Conservation (phyloP, 30 jellyfish, hydroid and myxozoan species). For the Aurelia sp. region DNA sequence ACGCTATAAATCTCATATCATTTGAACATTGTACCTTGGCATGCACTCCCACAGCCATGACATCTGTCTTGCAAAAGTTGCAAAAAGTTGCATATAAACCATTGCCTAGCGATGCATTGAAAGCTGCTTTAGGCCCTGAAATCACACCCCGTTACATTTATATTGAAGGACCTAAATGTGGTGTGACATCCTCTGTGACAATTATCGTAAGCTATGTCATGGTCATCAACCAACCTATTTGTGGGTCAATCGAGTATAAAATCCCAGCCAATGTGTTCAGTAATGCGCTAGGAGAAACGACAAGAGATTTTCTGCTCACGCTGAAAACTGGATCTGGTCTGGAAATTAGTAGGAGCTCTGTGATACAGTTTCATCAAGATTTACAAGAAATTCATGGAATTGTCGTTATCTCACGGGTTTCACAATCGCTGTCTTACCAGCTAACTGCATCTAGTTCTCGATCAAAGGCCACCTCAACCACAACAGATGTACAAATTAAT, state of each 20-base stretch:
- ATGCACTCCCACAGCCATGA: conserved; percentile 62
- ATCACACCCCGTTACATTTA: conserved; percentile 56
- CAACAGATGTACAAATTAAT: conserved; percentile 25
- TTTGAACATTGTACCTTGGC: conserved; percentile 69
- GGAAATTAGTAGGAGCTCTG: not conserved
- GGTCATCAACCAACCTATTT: conserved; percentile 27
- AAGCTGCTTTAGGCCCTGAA: conserved; percentile 68
- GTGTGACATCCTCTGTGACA: conserved; percentile 28
- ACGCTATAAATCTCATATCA: conserved; percentile 36
- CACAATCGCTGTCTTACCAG: conserved; percentile 19
- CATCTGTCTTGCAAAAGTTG: conserved; percentile 42
- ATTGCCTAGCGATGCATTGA: conserved; percentile 64
- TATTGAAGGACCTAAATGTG: conserved; percentile 77
- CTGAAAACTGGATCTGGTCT: conserved; percentile 34
- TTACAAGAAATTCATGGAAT: conserved; percentile 49
- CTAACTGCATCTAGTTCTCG: conserved; percentile 63
- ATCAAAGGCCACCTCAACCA: conserved; percentile 34
- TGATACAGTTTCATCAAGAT: conserved; percentile 36
- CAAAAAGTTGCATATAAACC: conserved; percentile 57
- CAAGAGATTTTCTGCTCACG: conserved; percentile 60
- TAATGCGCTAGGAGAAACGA: conserved; percentile 75
- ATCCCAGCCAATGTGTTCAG: conserved; percentile 66
- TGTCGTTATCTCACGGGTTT: conserved; percentile 34
- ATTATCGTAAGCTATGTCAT: conserved; percentile 13
- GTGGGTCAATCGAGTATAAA: conserved; percentile 59